Percentiles rank a stretch among this genome's conserved stretches.
phyloP scores from a whole-genome alignment of 2,888 invertebrate species.

The Nysson spinosus region DNA sequence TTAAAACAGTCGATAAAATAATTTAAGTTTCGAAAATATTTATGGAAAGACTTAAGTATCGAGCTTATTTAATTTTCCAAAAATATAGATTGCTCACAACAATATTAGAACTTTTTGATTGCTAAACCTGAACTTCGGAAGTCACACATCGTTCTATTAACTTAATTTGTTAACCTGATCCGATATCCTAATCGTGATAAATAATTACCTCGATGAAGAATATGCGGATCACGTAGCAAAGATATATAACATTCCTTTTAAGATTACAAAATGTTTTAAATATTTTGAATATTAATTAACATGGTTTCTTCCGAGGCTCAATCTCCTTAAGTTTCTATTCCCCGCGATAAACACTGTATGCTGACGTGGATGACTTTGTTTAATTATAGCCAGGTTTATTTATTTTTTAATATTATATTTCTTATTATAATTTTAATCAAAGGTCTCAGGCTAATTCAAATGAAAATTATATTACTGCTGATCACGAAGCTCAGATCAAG shows the following conservation, averaged over 20 bases:
- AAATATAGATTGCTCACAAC: neutral
- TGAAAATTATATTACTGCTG: neutral
- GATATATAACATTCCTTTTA: slow-evolving; percentile 8
- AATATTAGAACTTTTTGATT: slow-evolving; percentile 9
- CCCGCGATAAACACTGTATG: no score
- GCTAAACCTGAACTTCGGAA: slow-evolving; percentile 41
- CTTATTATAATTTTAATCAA: neutral
- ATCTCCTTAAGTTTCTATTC: no score
- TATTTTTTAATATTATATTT: no score
- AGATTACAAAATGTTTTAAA: neutral
- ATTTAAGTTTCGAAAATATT: no score
- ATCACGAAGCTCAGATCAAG: no score
- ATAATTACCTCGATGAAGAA: slow-evolving; percentile 38
- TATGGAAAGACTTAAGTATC: no score
- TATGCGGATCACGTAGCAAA: slow-evolving; percentile 63
- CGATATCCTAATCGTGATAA: slow-evolving; percentile 55
- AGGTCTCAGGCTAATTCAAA: neutral
- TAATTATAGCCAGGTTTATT: no score
- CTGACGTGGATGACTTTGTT: no score
- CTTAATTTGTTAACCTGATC: slow-evolving; percentile 61
- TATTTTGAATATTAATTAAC: no score
- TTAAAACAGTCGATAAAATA: no score
- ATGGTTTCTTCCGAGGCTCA: neutral
- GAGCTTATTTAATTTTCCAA: no score
- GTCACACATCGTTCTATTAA: slow-evolving; percentile 43